phyloP scores from a whole-genome alignment of 23 tunicate species.

The Phallusia fumigata region DNA sequence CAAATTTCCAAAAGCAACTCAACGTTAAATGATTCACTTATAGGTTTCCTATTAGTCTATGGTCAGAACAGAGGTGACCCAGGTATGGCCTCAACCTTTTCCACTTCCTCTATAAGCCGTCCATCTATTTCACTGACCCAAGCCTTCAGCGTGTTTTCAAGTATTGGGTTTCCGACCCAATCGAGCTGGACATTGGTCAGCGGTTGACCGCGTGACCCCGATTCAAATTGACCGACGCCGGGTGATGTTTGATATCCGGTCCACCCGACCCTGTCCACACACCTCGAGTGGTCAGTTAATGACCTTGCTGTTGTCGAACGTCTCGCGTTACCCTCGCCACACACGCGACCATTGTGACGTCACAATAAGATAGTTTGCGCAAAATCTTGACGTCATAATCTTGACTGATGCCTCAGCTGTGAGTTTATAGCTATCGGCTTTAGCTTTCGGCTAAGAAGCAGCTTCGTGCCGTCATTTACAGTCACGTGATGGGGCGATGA shows the following conservation, averaged over 20 bases:
- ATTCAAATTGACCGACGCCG: conserved; percentile 6
- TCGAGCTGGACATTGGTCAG: background rate
- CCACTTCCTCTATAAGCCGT: too few species aligned
- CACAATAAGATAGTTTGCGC: background rate
- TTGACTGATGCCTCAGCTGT: background rate
- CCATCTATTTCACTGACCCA: too few species aligned
- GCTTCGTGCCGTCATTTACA: too few species aligned
- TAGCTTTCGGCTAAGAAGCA: too few species aligned
- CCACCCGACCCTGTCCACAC: background rate
- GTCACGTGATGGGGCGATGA: too few species aligned
- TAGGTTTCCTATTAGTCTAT: too few species aligned
- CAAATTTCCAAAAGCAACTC: background rate
- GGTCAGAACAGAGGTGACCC: too few species aligned
- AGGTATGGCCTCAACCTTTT: too few species aligned
- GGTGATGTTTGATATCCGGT: background rate
- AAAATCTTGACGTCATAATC: background rate
- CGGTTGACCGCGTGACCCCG: conserved; percentile 3
- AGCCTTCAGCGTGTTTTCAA: background rate
- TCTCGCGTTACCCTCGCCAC: background rate
- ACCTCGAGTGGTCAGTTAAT: background rate
- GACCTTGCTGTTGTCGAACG: conserved; percentile 9
- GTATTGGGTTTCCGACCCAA: background rate
- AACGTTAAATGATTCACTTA: too few species aligned
- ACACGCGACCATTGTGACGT: conserved; percentile 14
- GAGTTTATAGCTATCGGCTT: background rate